Evolutionary conservation across 1,140 invertebrate genomes (phyloP), one percentile per base, ranked within the genome.

Genomic region (Camponotus floridanus): DNA sequence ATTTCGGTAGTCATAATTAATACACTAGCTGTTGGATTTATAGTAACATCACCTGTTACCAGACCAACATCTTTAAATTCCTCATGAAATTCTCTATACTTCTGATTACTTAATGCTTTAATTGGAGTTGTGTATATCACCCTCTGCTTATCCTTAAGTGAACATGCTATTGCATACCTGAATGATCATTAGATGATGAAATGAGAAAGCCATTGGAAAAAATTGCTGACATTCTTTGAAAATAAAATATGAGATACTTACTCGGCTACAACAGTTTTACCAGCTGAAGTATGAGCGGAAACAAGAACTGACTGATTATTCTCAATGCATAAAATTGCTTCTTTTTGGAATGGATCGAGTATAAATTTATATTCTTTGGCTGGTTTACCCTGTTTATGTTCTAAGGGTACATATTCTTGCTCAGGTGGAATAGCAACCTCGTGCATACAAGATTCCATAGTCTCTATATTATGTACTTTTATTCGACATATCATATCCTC

Each of bases 1-100:
- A 99, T 99, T 97, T 99, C 99, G 45, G 99, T 99, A 3, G 99
- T 99, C 99, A 99, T 99, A 86, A 99, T 99, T 42, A 99, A 96
- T 95, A 99, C 99, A 89, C 98, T 99, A 18, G 99, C 99, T 48
- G 97, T 98, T 26, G 99, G 99, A 96, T 99, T 99, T 55, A 99
- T 99, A 5, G 99, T 99, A 5, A 99, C 99, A 96, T 99, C 99
- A 61, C 99, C 99, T 76, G 99, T 99, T 87, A 99, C 97, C 9
- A 99, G 95, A 73, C 99, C 99, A 39, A 99, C 99, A 96, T 99
- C 99, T 94, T 97, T 97, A 92, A 99, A 99, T 94, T 99, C 99
- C 94, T 99, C 99, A 91, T 97, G 97, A 94, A 99, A 98, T 95
- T 99, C 99, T 91, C 99, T 96, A 94, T 99, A 99, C 93, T 99